Conservation (phyloP, 2,888 invertebrate genomes). For the Drosophila atripex region DNA sequence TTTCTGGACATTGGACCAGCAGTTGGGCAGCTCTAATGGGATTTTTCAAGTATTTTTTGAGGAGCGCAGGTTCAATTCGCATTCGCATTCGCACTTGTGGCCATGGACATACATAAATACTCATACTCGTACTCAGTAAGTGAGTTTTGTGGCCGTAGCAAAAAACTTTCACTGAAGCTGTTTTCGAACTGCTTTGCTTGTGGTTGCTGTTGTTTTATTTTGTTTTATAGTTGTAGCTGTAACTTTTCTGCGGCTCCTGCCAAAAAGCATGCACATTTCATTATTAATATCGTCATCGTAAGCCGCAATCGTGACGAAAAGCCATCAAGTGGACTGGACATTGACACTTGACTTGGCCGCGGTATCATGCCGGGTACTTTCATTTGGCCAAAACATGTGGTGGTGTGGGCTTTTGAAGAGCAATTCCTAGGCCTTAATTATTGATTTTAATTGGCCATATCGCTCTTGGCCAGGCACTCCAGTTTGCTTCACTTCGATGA, state of each 20-base stretch:
- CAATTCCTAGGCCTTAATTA: constrained; percentile 47
- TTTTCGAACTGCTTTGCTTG: constrained; percentile 51
- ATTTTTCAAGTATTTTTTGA: constrained; percentile 30
- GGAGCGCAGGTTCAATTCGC: constrained; percentile 49
- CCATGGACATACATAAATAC: constrained; percentile 31
- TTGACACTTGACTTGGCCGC: constrained; percentile 69
- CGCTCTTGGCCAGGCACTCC: constrained; percentile 34
- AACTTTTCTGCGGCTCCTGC: constrained; percentile 56
- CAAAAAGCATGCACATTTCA: constrained; percentile 69
- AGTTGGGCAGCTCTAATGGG: constrained; percentile 46
- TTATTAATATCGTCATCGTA: constrained; percentile 61
- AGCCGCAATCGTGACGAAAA: constrained; percentile 72
- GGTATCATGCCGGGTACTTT: constrained; percentile 55
- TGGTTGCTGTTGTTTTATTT: constrained; percentile 21
- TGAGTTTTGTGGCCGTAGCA: constrained; percentile 41
- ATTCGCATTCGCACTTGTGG: constrained; percentile 48
- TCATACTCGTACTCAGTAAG: constrained; percentile 19
- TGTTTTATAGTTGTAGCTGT: constrained; percentile 28
- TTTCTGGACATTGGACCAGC: constrained; percentile 47
- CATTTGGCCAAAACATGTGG: constrained; percentile 55
- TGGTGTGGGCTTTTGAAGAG: constrained; percentile 35
- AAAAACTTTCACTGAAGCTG: constrained; percentile 75
- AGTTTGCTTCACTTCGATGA: constrained; percentile 7
- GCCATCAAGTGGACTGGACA: constrained; percentile 71
- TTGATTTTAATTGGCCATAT: constrained; percentile 56